phyloP scores from a whole-genome alignment of 2,113 vertebrate genomes.

The Xyliphius kryptos region DNA sequence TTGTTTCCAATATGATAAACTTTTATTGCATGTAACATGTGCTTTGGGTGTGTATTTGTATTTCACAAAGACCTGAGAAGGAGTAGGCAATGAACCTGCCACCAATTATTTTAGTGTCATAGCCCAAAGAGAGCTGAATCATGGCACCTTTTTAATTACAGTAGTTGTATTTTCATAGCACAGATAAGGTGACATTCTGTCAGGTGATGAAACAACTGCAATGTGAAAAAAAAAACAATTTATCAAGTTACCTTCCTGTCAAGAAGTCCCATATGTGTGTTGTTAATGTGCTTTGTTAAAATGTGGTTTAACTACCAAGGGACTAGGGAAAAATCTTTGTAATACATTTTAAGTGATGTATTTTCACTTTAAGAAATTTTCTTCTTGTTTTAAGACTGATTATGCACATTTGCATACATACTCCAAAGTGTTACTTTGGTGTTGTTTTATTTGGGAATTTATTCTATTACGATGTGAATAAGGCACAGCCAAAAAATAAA shows the following conservation, averaged over 20 bases:
- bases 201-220: slow-evolving; percentile 39
- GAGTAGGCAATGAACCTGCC: slow-evolving; percentile 34
- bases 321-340: not conserved
- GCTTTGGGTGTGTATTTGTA: slow-evolving; percentile 29
- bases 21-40: slow-evolving; percentile 57
- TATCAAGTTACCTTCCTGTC: slow-evolving; percentile 31
- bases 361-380: slow-evolving; percentile 4
- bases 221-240: slow-evolving; percentile 39
- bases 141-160: slow-evolving; percentile 46
- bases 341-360: not conserved
- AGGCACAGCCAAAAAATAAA: not conserved
- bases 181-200: slow-evolving; percentile 37
- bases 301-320: slow-evolving; percentile 15
- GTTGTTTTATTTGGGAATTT: slow-evolving; percentile 5
- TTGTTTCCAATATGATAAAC: slow-evolving; percentile 69
- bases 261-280: slow-evolving; percentile 33
- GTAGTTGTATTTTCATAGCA: slow-evolving; percentile 44
- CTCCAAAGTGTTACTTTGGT: not conserved
- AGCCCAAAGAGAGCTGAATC: slow-evolving; percentile 40
- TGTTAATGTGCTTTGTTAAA: slow-evolving; percentile 2
- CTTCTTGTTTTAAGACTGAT: slow-evolving; percentile 2
- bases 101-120: slow-evolving; percentile 41
- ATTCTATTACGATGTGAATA: slow-evolving; percentile 1
- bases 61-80: slow-evolving; percentile 43
- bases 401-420: not conserved